phyloP scores from a whole-genome alignment of 2,888 invertebrate genomes.

The Cheilosia impressa region DNA sequence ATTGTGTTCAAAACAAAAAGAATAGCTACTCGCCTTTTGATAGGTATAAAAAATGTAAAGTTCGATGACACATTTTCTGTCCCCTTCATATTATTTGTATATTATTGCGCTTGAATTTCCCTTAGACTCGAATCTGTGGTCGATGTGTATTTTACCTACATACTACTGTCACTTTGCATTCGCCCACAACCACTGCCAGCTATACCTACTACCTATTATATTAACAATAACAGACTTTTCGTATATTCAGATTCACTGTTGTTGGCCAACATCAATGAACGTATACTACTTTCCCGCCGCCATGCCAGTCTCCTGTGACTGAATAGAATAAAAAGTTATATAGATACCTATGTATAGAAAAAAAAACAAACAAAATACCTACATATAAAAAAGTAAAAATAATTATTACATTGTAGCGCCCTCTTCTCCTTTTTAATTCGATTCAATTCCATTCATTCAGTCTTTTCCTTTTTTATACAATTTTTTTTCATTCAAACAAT shows the following conservation, averaged over 20 bases:
- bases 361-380: constrained; percentile 41
- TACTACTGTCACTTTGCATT: constrained; percentile 67
- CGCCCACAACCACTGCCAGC: constrained; percentile 65
- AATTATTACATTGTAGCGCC: constrained; percentile 75
- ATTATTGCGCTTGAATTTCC: constrained; percentile 71
- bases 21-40: constrained; percentile 58
- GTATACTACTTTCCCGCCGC: constrained; percentile 66
- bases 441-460: constrained; percentile 75
- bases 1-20: constrained; percentile 66
- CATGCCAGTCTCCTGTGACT: constrained; percentile 67
- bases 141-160: constrained; percentile 71
- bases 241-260: constrained; percentile 72
- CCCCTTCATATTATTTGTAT: constrained; percentile 71
- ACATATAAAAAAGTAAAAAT: constrained; percentile 65
- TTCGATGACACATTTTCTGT: constrained; percentile 75
- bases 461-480: constrained; percentile 68
- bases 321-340: constrained; percentile 73
- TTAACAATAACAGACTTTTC: constrained; percentile 74
- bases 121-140: constrained; percentile 67
- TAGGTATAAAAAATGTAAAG: constrained; percentile 61
- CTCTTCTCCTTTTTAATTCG: constrained; percentile 73
- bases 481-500: constrained; percentile 81
- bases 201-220: constrained; percentile 65
- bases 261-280: constrained; percentile 75
- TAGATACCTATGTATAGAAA: constrained; percentile 26